Evolutionary conservation across 1,140 invertebrate species (phyloP).

Genomic region (Trichoplusia ni): DNA sequence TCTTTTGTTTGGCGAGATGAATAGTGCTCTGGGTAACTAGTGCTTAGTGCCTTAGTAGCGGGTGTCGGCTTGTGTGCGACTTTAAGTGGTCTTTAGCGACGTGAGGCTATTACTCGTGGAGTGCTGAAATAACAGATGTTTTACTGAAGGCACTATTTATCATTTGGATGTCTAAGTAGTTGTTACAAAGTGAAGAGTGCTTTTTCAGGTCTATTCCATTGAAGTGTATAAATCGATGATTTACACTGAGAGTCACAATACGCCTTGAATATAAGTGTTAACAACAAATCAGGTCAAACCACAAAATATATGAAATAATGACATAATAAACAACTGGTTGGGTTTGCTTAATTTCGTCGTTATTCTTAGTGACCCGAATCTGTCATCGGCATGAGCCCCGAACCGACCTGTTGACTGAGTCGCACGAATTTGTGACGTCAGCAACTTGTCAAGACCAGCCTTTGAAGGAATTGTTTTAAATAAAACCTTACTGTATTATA

Average conservation of each 20-base stretch:
- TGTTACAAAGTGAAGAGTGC: not conserved
- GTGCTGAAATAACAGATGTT: not conserved
- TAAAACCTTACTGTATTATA: not conserved
- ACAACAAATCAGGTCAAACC: not conserved
- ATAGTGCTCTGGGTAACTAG: not conserved
- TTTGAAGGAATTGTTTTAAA: not conserved
- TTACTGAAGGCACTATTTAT: not conserved
- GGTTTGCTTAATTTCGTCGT: not conserved
- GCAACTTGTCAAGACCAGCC: not conserved
- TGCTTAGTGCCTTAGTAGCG: not conserved
- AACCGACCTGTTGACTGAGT: constrained; percentile 5
- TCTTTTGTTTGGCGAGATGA: constrained; percentile 9
- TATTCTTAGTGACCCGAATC: constrained; percentile 13
- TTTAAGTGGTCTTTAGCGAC: not conserved
- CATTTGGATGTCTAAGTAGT: not conserved
- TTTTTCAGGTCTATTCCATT: too few species aligned
- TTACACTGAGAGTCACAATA: too few species aligned
- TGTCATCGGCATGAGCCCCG: not conserved
- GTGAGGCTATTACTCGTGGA: not conserved
- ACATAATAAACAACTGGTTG: not conserved
- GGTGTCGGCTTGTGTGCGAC: not conserved
- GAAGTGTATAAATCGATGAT: too few species aligned
- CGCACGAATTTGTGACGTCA: not conserved
- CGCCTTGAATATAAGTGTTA: too few species aligned
- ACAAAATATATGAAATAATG: not conserved